These are phyloP conservation scores for Acrobasis suavella DNA, from an alignment of 2,888 invertebrate species.

Conservation along the genomic window DNA sequence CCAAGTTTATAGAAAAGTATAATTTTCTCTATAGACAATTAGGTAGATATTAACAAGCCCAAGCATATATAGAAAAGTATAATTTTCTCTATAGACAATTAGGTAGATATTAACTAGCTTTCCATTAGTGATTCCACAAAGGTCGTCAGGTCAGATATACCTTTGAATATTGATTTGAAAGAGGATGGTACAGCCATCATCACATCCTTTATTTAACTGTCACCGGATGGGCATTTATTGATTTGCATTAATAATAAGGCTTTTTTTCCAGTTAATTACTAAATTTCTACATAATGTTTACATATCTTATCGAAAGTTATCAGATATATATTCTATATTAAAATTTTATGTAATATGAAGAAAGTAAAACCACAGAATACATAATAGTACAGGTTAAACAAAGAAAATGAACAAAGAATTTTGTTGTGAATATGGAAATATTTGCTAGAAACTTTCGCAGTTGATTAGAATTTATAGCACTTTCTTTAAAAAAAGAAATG, in stretches of 20 bases:
- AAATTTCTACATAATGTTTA: neutral
- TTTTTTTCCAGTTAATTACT: constrained; percentile 1
- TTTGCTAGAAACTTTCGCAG: constrained; percentile 1
- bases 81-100: no score
- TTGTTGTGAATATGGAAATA: constrained; percentile 12
- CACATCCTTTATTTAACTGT: constrained; percentile 3
- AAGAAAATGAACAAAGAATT: constrained; percentile 14
- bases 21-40: no score
- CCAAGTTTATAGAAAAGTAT: neutral
- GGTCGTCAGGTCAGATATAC: neutral
- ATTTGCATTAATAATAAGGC: neutral
- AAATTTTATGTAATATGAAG: constrained; percentile 3
- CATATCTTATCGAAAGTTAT: neutral
- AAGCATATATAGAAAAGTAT: no score
- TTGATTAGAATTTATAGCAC: constrained; percentile 13
- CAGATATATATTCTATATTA: constrained; percentile 1
- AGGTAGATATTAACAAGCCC: neutral
- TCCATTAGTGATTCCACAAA: constrained; percentile 1
- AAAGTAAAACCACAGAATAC: no score
- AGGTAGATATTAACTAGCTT: neutral
- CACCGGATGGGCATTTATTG: neutral
- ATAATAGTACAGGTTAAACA: no score
- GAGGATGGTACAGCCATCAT: constrained; percentile 1
- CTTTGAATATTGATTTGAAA: neutral
- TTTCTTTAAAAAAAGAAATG: neutral